phyloP scores from a whole-genome alignment of 2,113 vertebrate species.

The Nothoprocta perdicaria region DNA sequence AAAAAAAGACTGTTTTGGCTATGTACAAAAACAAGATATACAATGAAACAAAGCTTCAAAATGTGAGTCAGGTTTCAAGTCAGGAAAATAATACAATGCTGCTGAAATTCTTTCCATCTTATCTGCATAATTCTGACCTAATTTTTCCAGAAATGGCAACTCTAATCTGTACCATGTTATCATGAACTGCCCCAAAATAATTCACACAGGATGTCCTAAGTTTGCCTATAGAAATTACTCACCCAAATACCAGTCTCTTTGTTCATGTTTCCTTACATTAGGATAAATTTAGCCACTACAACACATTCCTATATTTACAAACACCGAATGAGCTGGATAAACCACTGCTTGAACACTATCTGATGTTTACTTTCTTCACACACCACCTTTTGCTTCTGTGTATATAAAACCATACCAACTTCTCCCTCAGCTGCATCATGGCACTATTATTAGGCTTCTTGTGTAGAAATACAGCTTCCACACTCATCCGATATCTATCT shows the following conservation, averaged over 20 bases:
- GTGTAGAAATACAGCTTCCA: slow-evolving; percentile 32
- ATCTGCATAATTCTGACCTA: slow-evolving; percentile 63
- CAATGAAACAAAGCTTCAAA: slow-evolving; percentile 59
- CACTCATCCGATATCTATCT: slow-evolving; percentile 22
- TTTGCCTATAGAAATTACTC: slow-evolving; percentile 42
- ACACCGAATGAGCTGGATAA: slow-evolving; percentile 23
- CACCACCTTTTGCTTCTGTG: slow-evolving; percentile 17
- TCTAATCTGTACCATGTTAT: slow-evolving; percentile 51
- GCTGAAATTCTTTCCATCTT: slow-evolving; percentile 64
- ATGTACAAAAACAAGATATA: slow-evolving; percentile 46
- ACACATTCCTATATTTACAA: slow-evolving; percentile 46
- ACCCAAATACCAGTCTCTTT: slow-evolving; percentile 40
- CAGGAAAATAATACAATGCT: slow-evolving; percentile 65
- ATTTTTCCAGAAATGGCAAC: slow-evolving; percentile 64
- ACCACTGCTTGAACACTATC: neutral
- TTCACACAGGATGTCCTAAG: slow-evolving; percentile 40
- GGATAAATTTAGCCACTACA: slow-evolving; percentile 40
- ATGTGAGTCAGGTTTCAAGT: slow-evolving; percentile 49
- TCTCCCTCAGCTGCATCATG: neutral
- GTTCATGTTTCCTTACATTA: slow-evolving; percentile 51
- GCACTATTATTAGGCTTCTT: slow-evolving; percentile 33
- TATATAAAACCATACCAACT: slow-evolving; percentile 27
- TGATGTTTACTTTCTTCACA: slow-evolving; percentile 49
- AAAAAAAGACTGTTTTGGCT: slow-evolving; percentile 56
- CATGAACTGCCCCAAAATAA: slow-evolving; percentile 26